phyloP scores from a whole-genome alignment of 2,888 invertebrate genomes.

The Thecophora atra region DNA sequence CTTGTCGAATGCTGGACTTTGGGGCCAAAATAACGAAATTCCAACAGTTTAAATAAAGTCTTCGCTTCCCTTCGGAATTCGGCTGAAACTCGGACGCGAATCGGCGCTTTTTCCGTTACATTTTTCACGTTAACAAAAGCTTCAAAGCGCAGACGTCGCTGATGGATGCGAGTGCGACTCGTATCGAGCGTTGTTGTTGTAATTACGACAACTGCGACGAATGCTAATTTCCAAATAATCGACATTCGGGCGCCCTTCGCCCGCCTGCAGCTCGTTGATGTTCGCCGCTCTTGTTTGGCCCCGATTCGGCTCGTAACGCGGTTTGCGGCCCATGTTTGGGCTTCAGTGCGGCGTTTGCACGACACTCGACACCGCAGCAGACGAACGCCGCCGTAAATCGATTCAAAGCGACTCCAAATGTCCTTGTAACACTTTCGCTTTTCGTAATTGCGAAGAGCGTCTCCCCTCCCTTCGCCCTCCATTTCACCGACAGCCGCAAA shows the following conservation, averaged over 20 bases:
- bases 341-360: not conserved
- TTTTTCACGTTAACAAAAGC: constrained; percentile 16
- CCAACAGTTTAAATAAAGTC: not conserved
- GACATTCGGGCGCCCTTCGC: not conserved
- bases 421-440: constrained; percentile 31
- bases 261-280: not conserved
- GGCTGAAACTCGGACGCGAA: not conserved
- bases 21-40: not conserved
- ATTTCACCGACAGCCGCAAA: no score
- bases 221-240: constrained; percentile 6
- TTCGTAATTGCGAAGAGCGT: no score
- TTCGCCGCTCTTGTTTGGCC: not conserved
- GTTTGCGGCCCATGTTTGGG: not conserved
- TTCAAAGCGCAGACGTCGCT: not conserved
- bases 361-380: not conserved
- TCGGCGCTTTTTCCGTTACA: not conserved
- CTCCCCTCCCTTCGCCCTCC: no score
- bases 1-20: no score
- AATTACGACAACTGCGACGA: not conserved
- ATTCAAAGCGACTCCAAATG: not conserved
- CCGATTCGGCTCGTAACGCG: not conserved
- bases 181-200: not conserved
- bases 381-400: no score
- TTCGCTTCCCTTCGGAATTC: constrained; percentile 1
- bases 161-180: not conserved